Percentiles rank a stretch among this genome's conserved stretches.
These are phyloP conservation scores for Trichonephila clavipes DNA, from an alignment of 1,140 invertebrate genomes.

Conservation along the genomic window DNA sequence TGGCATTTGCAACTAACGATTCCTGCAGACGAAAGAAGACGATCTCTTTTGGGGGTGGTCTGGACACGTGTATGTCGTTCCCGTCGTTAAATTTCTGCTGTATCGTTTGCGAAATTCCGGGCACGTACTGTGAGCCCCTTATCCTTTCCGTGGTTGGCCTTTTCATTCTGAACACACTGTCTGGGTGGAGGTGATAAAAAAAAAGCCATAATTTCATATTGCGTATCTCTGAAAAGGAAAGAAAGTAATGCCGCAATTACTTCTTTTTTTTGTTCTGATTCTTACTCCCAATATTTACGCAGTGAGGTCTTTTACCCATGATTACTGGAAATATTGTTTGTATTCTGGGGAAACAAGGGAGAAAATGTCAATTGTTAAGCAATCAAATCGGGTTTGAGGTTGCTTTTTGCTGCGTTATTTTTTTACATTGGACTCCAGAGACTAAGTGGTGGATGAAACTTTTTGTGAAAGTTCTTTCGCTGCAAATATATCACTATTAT, in stretches of 20 bases:
- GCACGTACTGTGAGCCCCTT: not conserved
- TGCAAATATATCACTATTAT: not conserved
- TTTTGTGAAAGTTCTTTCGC: not conserved
- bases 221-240: not conserved
- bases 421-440: not conserved
- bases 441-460: not conserved
- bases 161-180: not conserved
- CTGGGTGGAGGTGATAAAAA: not conserved
- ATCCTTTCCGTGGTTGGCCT: not conserved
- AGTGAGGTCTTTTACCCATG: constrained; percentile 1
- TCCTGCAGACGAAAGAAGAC: constrained; percentile 4
- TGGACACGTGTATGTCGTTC: constrained; percentile 28
- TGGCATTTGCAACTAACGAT: constrained; percentile 8
- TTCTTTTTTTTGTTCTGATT: not conserved
- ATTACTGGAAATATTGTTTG: not conserved
- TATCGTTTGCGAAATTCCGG: not conserved
- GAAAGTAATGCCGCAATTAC: not conserved
- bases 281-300: constrained; percentile 6
- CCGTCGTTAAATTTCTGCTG: constrained; percentile 13
- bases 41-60: not conserved
- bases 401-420: not conserved
- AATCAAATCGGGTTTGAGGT: not conserved
- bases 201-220: not conserved
- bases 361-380: not conserved
- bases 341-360: not conserved